Base-by-base conservation (phyloP, 2,888 invertebrate genomes). In the Entomobrya multifasciata region DNA sequence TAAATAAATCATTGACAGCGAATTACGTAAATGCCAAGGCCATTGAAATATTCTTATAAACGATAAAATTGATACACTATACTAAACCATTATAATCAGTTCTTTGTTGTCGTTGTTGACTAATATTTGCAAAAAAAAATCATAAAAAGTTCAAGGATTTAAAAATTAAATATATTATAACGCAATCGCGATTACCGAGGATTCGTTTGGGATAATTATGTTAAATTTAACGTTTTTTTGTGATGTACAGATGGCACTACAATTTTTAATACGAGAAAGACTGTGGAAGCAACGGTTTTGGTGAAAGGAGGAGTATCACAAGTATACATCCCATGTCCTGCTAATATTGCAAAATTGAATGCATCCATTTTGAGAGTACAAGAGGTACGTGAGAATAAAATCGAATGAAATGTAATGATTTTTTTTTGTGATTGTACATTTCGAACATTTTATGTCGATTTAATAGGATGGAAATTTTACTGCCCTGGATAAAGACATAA, bases 321-420 rank as follows among this genome's bases (percentile, higher is more conserved):
- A 52, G 86, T 86, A 15, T 88, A 79, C 44, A 87, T 89, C 17
- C 88, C 88, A 10, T 89, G 89, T 52, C 87, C 87, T 27, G 84
- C 89, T 17, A 89, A 89, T 77, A 78, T 89, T 15, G 85, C 86
- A 6, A 88, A 87, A 65, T 57, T 89, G 27, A 89, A 88, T 76
- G 89, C 89, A 6, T 67, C 88, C 11, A 60, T 89, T 17, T 76
- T 89, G 30, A 81, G 77, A 78, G 76, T 89, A n/a, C 78, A 86
- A 10, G 88, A 88, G 72, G 89, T 88, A 81, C 2, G 20, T 30
- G 30, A 27, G n/a, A 25, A 10, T 25, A 67, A 36, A 25, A 6
- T 30, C 62, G 62, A 27, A 27, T 67, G 5, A 36, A 6, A 6
- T 36, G 8, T 36, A 4, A 36, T 4, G 8, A 36, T 6, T 36